These are phyloP conservation scores for Mesitornis unicolor DNA, from an alignment of 2,113 vertebrate species.

Conservation along the genomic window DNA sequence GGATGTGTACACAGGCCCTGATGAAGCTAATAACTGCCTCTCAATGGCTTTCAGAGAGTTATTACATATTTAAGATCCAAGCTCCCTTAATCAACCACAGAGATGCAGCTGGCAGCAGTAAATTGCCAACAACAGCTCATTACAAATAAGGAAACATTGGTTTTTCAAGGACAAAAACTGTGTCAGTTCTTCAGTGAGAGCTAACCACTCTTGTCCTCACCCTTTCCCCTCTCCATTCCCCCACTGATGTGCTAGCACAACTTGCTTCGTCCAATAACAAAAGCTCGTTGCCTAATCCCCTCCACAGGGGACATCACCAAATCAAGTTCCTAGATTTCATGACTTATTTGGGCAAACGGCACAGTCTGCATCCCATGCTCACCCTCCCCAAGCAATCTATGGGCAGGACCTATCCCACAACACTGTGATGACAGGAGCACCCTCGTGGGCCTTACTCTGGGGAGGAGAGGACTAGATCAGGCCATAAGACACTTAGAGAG, in stretches of 20 bases:
- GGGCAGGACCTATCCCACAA: neutral
- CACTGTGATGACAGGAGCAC: neutral
- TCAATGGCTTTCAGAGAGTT: slow-evolving; percentile 51
- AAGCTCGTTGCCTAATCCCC: neutral
- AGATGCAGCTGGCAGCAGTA: slow-evolving; percentile 68
- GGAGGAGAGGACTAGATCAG: neutral
- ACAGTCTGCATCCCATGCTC: neutral
- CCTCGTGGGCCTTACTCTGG: neutral
- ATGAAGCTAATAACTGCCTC: slow-evolving; percentile 67
- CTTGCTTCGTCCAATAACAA: neutral
- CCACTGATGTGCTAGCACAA: neutral
- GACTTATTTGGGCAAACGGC: neutral
- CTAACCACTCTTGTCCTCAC: neutral
- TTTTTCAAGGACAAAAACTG: slow-evolving; percentile 57
- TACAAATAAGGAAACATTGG: slow-evolving; percentile 65
- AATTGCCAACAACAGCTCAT: slow-evolving; percentile 65
- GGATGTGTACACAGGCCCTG: slow-evolving; percentile 38
- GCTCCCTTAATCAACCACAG: slow-evolving; percentile 60
- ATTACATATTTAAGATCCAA: slow-evolving; percentile 62
- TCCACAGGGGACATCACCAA: neutral
- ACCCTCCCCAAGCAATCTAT: neutral
- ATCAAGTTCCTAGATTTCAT: neutral
- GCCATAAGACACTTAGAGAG: accelerated
- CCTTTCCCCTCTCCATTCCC: neutral
- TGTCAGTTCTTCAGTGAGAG: slow-evolving; percentile 5